phyloP scores from a whole-genome alignment of 2,797 vertebrate genomes.

The Ctenosaura bakeri region DNA sequence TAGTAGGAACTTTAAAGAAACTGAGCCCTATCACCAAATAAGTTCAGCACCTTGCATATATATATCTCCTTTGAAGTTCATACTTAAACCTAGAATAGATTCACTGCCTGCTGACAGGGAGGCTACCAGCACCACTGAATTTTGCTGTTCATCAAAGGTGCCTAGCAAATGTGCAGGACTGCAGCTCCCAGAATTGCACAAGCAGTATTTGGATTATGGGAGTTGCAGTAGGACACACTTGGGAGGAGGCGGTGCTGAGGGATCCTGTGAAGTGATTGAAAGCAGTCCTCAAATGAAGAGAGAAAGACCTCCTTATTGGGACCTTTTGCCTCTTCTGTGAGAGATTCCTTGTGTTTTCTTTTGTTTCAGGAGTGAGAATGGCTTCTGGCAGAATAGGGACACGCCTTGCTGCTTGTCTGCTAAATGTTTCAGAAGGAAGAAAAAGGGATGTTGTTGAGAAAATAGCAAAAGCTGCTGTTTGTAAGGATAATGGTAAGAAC shows the following conservation, averaged over 20 bases:
- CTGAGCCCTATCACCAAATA: too few relatives aligned
- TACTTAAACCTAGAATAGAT: background rate
- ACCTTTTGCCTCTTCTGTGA: background rate
- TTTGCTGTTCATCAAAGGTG: too few relatives aligned
- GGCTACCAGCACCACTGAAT: too few relatives aligned
- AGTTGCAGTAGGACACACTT: background rate
- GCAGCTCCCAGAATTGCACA: background rate
- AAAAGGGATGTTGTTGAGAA: conserved; percentile 83
- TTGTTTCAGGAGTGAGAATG: conserved; percentile 55
- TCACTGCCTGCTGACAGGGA: background rate
- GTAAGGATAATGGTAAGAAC: conserved; percentile 73
- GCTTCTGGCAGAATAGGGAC: conserved; percentile 65
- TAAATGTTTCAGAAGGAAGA: conserved; percentile 87
- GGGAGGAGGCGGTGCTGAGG: background rate
- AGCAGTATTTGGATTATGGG: background rate
- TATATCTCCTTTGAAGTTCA: too few relatives aligned
- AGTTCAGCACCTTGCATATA: too few relatives aligned
- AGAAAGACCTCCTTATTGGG: background rate
- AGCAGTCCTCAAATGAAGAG: background rate
- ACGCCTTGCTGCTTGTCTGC: conserved; percentile 83
- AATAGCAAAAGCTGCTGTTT: conserved; percentile 83
- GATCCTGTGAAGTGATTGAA: background rate
- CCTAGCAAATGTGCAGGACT: background rate
- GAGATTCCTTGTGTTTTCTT: background rate
- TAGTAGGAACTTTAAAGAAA: too few relatives aligned